Base-by-base conservation (phyloP, 2,113 vertebrate species). In the Antechinus stuartii region DNA sequence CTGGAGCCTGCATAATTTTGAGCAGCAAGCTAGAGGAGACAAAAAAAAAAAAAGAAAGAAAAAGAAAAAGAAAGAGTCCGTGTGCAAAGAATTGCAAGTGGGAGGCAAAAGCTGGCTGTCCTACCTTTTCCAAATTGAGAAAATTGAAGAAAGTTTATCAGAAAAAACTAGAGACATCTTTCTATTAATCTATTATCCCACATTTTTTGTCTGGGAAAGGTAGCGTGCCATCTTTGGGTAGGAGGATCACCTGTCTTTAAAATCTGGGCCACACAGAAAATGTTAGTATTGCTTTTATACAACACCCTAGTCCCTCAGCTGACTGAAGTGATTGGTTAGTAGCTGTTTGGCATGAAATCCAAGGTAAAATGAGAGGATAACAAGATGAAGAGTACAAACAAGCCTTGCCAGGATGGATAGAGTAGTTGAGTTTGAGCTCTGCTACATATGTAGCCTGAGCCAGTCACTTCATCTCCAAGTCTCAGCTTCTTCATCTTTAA, bases 1-100 rank as follows among this genome's bases (percentile, higher is more conserved):
- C 56, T 61, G 90, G 61, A 68, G 94, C 7, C 46, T 52, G 49
- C 0, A 2, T 42, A n/a, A 1, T 95, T 96, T 90, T 61, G 3
- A 0, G 95, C 94, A 42, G 96, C 90, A 0, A 0, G 0, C 61
- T 10, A 92, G 52, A 89, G 93, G n/a, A 1, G 0, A 52, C 6
- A 49, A 49, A 49, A 49, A 49, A 49, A 49, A 49, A 49, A 49
- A 49, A 49, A 49, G n/a, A n/a, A n/a, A n/a, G n/a, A n/a, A n/a
- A 49, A 49, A 49, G 5, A 49, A 49, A 54, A 42, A n/a, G 49
- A 84, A 84, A 84, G 27, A 68, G 68, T 23, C 68, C 0, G 3
- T 0, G 68, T 50, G 96, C 0, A 4, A 7, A 76, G 97, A 30
- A 93, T 93, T 35, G 94, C 52, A 46, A 8, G 94, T 27, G 5